Base-by-base conservation (phyloP, 2,888 invertebrate genomes). In the Microchrysa polita region DNA sequence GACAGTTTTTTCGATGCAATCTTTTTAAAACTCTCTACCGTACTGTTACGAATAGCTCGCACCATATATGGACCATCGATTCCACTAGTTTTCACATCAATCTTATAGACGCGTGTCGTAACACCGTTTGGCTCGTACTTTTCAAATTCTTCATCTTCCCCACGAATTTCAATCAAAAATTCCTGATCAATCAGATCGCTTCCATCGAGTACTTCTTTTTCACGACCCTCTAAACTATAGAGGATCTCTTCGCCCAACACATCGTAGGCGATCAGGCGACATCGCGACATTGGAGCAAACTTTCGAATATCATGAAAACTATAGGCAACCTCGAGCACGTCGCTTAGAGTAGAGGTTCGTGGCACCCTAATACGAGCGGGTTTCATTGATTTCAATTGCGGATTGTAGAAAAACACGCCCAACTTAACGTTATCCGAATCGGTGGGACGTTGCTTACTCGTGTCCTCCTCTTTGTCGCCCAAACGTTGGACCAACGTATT, bases 251-350 rank as follows among this genome's bases (percentile, higher is more conserved):
- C 91, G 74, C 87, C 86, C 60, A 85, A 83, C 72, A 88, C 87
- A 79, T 92, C 90, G 79, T 91, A 94, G 73, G 87, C 88, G 20
- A 93, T 92, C 27, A 94, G 84, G 5, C 93, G 89, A 79, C 91
- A 92, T 76, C 90, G 89, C 67, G 90, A 88, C n/a, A 90, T 78
- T 2, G 89, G 87, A 1, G 90, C 88, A 74, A 88, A 80, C 22
- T 84, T 84, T 27, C 89, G 88, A 48, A 92, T 84, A 76, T 87
- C 87, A 72, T 91, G 86, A 78, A 87, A 85, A 75, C 87, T 85
- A 80, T 89, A 88, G 9, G 90, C 90, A 27, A 87, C 86, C 72
- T 87, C 84, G 18, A 90, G 88, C 0, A 90, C 88, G 73, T 89
- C 88, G 10, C 84, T 83, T 67, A 92, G 82, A 1, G 90, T 88